Base-by-base conservation (phyloP, 2,797 vertebrate species). In the Oreochromis grahami region DNA sequence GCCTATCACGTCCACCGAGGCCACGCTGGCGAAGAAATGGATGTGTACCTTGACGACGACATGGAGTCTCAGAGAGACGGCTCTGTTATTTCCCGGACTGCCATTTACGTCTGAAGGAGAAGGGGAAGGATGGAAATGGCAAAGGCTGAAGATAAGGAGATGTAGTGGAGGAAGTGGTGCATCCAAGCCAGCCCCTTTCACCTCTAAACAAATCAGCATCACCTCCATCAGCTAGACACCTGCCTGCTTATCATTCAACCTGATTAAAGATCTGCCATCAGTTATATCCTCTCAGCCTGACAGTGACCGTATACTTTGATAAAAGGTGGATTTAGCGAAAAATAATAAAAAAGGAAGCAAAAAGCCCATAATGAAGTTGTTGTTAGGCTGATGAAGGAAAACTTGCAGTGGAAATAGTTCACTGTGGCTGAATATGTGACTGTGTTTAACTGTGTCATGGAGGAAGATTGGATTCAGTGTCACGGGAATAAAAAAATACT, bases 51-150 rank as follows among this genome's bases (percentile, higher is more conserved):
- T 0, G 96, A 96, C 2, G 96, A 96, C 11, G 97, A 98, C 94
- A 98, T 98, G 98, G 98, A 98, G 93, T 98, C 98, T 9, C 98
- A 97, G 88, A 94, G 97, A 78, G 98, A 98, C 0, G 97, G 98
- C 50, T 98, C 98, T 2, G 96, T 98, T 88, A 98, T 98, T 86
- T 98, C 97, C 63, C 96, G 97, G 92, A 96, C 96, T 86, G 97
- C 97, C 4, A 97, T 98, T 84, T 98, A 97, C 3, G 97, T 98
- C 88, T 98, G 87, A 95, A 76, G 15, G n/a, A 2, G 21, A 3
- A 29, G 21, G 65, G 29, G 29, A 74, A 2, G 56, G 34, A 53
- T 14, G 45, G 14, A 55, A 72, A 53, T 3, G 70, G 55, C 14
- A 80, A 78, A 53, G 53, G 79, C 74, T 82, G 86, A 78, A 74